These are phyloP conservation scores for Cotesia typhae DNA, from an alignment of 1,140 invertebrate species.

Conservation along the genomic window DNA sequence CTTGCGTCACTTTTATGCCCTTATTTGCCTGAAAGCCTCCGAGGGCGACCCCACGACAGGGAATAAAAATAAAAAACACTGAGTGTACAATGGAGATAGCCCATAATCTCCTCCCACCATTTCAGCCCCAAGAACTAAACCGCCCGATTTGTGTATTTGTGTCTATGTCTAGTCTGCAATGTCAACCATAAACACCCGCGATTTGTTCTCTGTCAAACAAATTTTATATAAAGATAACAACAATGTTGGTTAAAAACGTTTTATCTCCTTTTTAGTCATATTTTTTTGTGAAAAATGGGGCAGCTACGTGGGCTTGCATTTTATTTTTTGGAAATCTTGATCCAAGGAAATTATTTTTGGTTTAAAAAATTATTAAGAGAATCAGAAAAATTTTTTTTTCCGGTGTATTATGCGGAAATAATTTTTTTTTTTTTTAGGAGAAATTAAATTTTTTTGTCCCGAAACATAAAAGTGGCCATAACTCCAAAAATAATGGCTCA, in stretches of 20 bases:
- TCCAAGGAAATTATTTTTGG: too few species aligned
- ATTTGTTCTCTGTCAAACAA: slow-evolving; percentile 24
- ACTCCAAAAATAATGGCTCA: too few species aligned
- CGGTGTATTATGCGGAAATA: too few species aligned
- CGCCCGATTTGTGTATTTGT: slow-evolving; percentile 17
- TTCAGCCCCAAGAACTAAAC: neutral
- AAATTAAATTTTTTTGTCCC: too few species aligned
- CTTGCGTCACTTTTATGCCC: neutral
- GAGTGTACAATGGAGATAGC: slow-evolving; percentile 23
- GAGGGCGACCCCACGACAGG: neutral
- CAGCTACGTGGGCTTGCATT: too few species aligned
- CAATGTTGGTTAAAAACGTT: neutral
- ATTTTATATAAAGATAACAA: neutral
- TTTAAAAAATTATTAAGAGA: too few species aligned
- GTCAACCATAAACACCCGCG: slow-evolving; percentile 24
- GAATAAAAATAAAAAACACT: slow-evolving; percentile 14
- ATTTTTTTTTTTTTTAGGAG: too few species aligned
- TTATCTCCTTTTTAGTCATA: too few species aligned
- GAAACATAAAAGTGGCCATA: too few species aligned
- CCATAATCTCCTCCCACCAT: slow-evolving; percentile 14
- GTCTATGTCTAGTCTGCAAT: neutral
- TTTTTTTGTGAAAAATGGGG: too few species aligned
- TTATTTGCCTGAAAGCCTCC: slow-evolving; percentile 29
- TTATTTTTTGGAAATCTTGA: too few species aligned
- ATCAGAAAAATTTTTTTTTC: too few species aligned